A percentile compares a stretch with the other conserved stretches of the same genome.
These are phyloP conservation scores for Limnodromus scolopaceus DNA, from an alignment of 2,797 vertebrate species.

Conservation along the genomic window DNA sequence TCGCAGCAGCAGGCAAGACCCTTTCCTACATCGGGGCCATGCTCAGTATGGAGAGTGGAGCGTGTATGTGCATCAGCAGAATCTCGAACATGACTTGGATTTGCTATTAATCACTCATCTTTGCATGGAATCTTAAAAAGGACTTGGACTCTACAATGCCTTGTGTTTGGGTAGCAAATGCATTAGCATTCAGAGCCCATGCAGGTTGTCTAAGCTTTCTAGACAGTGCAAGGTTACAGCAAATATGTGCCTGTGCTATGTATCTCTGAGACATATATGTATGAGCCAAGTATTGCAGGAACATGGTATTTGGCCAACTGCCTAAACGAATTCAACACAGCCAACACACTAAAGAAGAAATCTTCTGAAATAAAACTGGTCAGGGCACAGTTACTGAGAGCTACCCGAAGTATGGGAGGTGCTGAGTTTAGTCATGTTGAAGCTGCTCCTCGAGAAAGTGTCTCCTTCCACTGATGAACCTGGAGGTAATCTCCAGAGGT, in stretches of 20 bases:
- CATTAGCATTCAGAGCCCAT: neutral
- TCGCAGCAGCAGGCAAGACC: neutral
- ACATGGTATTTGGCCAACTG: neutral
- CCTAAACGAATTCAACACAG: neutral
- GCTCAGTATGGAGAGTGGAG: neutral
- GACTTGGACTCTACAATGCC: neutral
- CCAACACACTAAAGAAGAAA: neutral
- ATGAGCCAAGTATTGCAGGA: neutral
- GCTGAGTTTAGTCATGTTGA: neutral
- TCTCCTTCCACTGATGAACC: neutral
- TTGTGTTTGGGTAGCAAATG: neutral
- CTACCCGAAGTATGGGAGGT: neutral
- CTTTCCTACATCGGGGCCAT: neutral
- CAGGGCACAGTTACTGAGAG: fast-evolving
- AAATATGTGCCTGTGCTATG: fast-evolving
- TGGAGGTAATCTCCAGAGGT: neutral
- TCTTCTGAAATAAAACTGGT: neutral
- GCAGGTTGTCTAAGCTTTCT: neutral
- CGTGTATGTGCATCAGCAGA: neutral
- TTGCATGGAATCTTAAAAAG: slow-evolving; percentile 8
- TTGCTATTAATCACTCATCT: neutral
- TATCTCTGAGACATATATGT: neutral
- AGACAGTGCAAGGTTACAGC: neutral
- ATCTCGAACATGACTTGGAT: neutral
- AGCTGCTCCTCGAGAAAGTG: neutral